Percentiles rank a stretch among this genome's conserved stretches.
Conservation (phyloP, 2,888 invertebrate species). For the Miltochrista miniata region DNA sequence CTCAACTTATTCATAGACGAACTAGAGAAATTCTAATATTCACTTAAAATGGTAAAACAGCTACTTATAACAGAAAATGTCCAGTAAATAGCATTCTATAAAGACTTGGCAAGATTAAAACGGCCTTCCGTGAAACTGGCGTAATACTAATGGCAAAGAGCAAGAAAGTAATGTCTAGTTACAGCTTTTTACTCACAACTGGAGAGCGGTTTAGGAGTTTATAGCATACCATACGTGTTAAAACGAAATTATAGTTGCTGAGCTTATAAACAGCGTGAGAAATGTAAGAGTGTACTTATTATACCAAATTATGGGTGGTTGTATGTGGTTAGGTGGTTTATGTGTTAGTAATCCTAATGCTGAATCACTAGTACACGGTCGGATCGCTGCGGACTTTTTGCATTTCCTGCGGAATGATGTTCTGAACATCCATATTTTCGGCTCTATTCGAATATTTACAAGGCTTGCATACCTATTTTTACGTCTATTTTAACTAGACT, state of each 20-base stretch:
- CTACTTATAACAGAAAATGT: not conserved
- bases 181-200: not conserved
- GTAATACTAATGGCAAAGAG: conserved; percentile 1
- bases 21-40: too few species aligned
- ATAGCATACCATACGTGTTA: not conserved
- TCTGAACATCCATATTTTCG: too few species aligned
- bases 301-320: too few species aligned
- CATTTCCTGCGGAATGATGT: too few species aligned
- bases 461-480: too few species aligned
- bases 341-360: too few species aligned
- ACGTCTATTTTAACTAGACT: too few species aligned
- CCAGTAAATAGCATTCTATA: not conserved
- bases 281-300: not conserved
- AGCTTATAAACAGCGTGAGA: not conserved
- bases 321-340: too few species aligned
- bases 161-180: conserved; percentile 4
- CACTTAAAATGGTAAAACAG: not conserved
- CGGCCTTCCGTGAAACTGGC: conserved; percentile 6
- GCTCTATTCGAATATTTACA: too few species aligned
- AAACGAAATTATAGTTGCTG: not conserved
- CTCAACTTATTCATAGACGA: too few species aligned
- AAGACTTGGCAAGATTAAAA: conserved; percentile 1
- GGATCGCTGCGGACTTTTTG: too few species aligned
- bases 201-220: not conserved
- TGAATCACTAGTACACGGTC: too few species aligned